Evolutionary conservation across 2,113 vertebrate species (phyloP).

Genomic region (Corythoichthys haematopterus): DNA sequence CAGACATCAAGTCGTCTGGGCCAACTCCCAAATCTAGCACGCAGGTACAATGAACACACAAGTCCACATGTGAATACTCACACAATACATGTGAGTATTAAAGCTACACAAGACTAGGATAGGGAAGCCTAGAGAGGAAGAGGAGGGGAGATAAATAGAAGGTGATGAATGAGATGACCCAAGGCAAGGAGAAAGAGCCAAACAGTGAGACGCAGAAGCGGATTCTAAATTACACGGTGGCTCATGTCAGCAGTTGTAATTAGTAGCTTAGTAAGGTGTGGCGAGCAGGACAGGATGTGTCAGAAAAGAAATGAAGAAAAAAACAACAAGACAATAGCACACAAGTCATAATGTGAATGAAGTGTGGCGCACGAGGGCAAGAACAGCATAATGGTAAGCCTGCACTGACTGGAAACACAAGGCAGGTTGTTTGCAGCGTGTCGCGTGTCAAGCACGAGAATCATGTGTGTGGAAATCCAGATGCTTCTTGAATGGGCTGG

Average conservation of each 20-base stretch:
- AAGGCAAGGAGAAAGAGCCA: slow-evolving; percentile 37
- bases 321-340: slow-evolving; percentile 6
- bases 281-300: slow-evolving; percentile 58
- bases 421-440: slow-evolving; percentile 11
- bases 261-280: slow-evolving; percentile 69
- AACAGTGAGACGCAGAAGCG: slow-evolving; percentile 42
- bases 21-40: background rate
- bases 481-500: slow-evolving; percentile 26
- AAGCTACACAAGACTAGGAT: slow-evolving; percentile 20
- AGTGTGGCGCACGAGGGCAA: slow-evolving; percentile 19
- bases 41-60: slow-evolving; percentile 1
- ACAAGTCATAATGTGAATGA: slow-evolving; percentile 9
- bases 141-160: slow-evolving; percentile 46
- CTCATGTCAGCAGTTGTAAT: slow-evolving; percentile 61
- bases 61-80: slow-evolving; percentile 33
- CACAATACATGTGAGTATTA: slow-evolving; percentile 23
- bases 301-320: slow-evolving; percentile 25
- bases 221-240: slow-evolving; percentile 66
- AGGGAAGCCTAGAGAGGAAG: slow-evolving; percentile 40
- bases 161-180: slow-evolving; percentile 66
- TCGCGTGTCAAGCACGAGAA: slow-evolving; percentile 33
- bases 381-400: slow-evolving; percentile 11
- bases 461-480: slow-evolving; percentile 17
- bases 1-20: slow-evolving; percentile 19
- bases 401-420: background rate